Base-by-base conservation (phyloP, 1,140 invertebrate species). In the Epicauta chinensis region DNA sequence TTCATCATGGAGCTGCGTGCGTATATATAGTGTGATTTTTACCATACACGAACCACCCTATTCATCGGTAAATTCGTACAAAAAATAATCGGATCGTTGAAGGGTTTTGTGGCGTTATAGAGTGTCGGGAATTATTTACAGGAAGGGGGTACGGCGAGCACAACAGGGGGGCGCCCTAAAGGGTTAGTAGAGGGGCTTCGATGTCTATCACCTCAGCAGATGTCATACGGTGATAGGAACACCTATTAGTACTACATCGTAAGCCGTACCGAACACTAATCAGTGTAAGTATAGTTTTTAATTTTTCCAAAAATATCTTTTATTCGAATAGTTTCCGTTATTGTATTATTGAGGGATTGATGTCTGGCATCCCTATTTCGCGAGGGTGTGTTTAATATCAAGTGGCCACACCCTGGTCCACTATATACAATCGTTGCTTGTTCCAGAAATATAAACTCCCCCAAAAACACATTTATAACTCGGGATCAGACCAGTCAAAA, bases 51-150 rank as follows among this genome's bases (percentile, higher is more conserved):
- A 63, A 65, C 57, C 63, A 61, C 63, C 63, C 62, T 53, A 58
- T 57, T 56, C 38, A 56, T 53, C 55, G 58, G 54, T 55, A 58
- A 46, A 59, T 37, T 57, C 54, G 53, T 58, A 60, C 50, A 65
- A 66, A 66, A 65, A 60, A 62, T 67, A 67, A 67, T 65, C 62
- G 61, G 60, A 67, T 67, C 61, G 53, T 29, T 49, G 51, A 63
- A 63, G 61, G 62, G 61, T 55, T 60, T 67, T 67, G 65, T 53
- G 65, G 65, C 60, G 51, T 53, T 60, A 62, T 65, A 53, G 65
- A 65, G 65, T 66, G 64, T 64, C 58, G 49, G 57, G 60, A 47
- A 58, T 60, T 63, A 65, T 68, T 60, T 59, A 47, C 49, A 56
- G 55, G 32, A 50, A 48, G 58, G 59, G 44, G 59, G 44, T 58